Evolutionary conservation across 2,797 vertebrate species (phyloP).

Genomic region (Catostomus latipinnis): DNA sequence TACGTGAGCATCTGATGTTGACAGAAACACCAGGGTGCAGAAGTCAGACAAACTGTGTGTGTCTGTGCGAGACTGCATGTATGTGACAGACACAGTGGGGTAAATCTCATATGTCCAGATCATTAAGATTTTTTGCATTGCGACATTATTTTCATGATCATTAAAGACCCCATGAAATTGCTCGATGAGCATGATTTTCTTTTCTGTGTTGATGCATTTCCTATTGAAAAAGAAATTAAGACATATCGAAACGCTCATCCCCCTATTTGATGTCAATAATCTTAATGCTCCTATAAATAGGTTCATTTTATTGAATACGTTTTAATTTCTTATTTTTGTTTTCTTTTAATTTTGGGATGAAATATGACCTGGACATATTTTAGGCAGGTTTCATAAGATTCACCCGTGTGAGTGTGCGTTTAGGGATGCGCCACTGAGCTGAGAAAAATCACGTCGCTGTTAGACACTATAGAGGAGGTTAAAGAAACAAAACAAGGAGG

Average conservation of each 20-base stretch:
- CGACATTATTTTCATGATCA: too few species aligned
- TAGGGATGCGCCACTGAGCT: background rate
- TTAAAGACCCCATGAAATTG: too few species aligned
- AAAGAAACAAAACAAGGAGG: background rate
- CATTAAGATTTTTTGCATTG: background rate
- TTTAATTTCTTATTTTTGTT: too few species aligned
- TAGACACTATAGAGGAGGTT: constrained; percentile 15
- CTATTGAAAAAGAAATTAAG: too few species aligned
- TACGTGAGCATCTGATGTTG: constrained; percentile 75
- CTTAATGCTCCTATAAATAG: too few species aligned
- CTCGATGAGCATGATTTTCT: too few species aligned
- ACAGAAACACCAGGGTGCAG: constrained; percentile 65
- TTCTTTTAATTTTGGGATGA: background rate
- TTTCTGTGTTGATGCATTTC: too few species aligned
- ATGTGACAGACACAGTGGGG: background rate
- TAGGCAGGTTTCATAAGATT: background rate
- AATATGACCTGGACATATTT: background rate
- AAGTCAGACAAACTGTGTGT: constrained; percentile 67
- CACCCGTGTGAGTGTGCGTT: background rate
- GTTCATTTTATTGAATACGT: too few species aligned
- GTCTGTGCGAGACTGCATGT: background rate
- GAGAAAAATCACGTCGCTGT: constrained; percentile 33
- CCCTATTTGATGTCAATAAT: too few species aligned
- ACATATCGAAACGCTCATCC: too few species aligned
- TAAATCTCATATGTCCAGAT: background rate